Evolutionary conservation across 2,888 invertebrate genomes (phyloP), one percentile per base, ranked within the genome.

Genomic region (Thecophora atra): DNA sequence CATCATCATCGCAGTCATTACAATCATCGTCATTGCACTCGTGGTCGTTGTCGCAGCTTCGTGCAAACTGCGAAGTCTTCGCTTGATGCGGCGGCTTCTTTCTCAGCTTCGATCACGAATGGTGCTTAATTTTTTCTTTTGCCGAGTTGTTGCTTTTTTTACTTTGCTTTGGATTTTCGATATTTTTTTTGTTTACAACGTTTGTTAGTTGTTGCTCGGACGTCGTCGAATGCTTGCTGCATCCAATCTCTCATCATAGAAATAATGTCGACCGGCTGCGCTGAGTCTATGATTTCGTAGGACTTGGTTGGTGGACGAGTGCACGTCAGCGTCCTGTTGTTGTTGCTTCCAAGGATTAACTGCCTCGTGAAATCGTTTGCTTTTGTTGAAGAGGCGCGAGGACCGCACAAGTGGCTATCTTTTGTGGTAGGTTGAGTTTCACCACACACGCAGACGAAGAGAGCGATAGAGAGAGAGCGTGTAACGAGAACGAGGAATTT

Each of bases 11-110:
- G 54, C 4, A 19, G 54, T 54, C 54, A 17, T 58, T 44, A 67
- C 44, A 24, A 28, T 63, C 62, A 71, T 73, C n/a, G 69, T 72
- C 15, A 47, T 58, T 52, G n/a, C n/a, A n/a, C n/a, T n/a, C n/a
- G 47, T 58, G 56, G 62, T 54, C 66, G 54, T 21, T 42, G 1
- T 52, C 54, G 56, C 58, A 15, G 64, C 47, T 64, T 47, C 42
- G 26, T 64, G 58, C 68, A 56, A 58, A 44, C 42, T 24, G 42
- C 21, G 58, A 37, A 24, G n/a, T n/a, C n/a, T n/a, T n/a, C n/a
- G n/a, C n/a, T n/a, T n/a, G n/a, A n/a, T n/a, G n/a, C n/a, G n/a
- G n/a, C n/a, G n/a, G n/a, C n/a, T n/a, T n/a, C n/a, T n/a, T n/a
- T n/a, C n/a, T n/a, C n/a, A n/a, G n/a, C n/a, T n/a, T n/a, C n/a